Evolutionary conservation across 2,888 invertebrate genomes (phyloP).

Genomic region (Apotomis betuletana): DNA sequence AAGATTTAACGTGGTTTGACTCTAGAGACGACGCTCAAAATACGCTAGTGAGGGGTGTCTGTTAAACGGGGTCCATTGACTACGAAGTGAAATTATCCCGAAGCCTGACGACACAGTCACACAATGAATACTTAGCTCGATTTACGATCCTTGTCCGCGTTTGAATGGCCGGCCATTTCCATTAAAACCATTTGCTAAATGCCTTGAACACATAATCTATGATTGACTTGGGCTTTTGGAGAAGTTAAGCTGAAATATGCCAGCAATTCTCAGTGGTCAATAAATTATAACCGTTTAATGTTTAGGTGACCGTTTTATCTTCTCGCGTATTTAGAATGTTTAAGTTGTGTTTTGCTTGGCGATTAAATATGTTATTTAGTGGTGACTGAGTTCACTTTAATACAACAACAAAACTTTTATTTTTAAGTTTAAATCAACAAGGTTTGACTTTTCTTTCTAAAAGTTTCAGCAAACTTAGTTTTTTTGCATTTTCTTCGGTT

Average conservation of each 20-base stretch:
- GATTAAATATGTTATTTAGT: too few species aligned
- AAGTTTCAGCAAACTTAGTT: too few species aligned
- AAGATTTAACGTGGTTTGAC: too few species aligned
- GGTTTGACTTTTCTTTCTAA: too few species aligned
- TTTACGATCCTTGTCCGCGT: constrained; percentile 5
- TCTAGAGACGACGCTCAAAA: too few species aligned
- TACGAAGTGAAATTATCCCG: not conserved
- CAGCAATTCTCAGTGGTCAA: not conserved
- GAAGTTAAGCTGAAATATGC: not conserved
- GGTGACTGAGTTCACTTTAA: too few species aligned
- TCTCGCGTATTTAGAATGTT: too few species aligned
- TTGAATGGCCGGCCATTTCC: constrained; percentile 8
- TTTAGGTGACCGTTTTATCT: too few species aligned
- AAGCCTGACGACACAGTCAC: not conserved
- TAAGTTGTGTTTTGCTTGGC: not conserved
- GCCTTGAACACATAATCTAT: constrained; percentile 1
- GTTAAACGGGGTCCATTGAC: not conserved
- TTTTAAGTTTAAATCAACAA: too few species aligned
- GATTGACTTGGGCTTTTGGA: not conserved
- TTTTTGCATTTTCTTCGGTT: too few species aligned
- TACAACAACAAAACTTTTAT: too few species aligned
- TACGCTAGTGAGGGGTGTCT: too few species aligned
- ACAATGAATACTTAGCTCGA: constrained; percentile 26
- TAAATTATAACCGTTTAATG: not conserved
- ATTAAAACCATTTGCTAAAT: constrained; percentile 12